phyloP scores from a whole-genome alignment of 2,113 vertebrate species.

The Psettodes erumei region DNA sequence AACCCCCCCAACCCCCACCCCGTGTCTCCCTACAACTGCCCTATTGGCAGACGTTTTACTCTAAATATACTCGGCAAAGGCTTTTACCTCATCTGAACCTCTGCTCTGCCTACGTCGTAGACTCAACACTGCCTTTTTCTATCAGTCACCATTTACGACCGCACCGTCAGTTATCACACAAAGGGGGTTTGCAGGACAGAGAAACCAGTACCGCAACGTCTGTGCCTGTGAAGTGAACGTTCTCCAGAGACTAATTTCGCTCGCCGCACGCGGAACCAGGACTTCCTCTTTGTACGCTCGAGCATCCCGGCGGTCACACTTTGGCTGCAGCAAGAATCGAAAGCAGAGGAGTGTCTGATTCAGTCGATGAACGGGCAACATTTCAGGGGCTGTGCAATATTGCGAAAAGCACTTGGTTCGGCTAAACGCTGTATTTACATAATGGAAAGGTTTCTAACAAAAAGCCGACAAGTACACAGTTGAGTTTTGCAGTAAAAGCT shows the following conservation, averaged over 20 bases:
- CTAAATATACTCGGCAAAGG: conserved; percentile 7
- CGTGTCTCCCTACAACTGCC: not conserved
- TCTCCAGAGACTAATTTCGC: not conserved
- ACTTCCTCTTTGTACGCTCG: conserved; percentile 6
- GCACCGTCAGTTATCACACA: not conserved
- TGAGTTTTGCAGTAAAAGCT: not conserved
- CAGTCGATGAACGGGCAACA: not conserved
- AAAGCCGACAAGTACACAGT: too few relatives aligned
- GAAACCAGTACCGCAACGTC: not conserved
- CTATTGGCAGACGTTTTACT: conserved; percentile 4
- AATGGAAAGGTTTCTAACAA: too few relatives aligned
- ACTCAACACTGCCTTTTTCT: conserved; percentile 10
- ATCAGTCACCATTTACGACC: not conserved
- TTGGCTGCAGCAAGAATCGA: not conserved
- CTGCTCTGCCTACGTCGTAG: not conserved
- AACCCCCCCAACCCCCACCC: not conserved
- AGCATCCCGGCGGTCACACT: not conserved
- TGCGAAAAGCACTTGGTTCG: too few relatives aligned
- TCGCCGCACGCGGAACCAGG: not conserved
- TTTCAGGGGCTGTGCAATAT: too few relatives aligned
- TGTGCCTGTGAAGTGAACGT: not conserved
- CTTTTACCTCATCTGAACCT: conserved; percentile 34
- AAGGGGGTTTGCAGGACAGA: not conserved
- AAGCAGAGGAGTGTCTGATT: not conserved
- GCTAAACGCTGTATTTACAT: too few relatives aligned